Evolutionary conservation across 2,113 vertebrate species (phyloP), one percentile per base, ranked within the genome.

Genomic region (Etia nguti): DNA sequence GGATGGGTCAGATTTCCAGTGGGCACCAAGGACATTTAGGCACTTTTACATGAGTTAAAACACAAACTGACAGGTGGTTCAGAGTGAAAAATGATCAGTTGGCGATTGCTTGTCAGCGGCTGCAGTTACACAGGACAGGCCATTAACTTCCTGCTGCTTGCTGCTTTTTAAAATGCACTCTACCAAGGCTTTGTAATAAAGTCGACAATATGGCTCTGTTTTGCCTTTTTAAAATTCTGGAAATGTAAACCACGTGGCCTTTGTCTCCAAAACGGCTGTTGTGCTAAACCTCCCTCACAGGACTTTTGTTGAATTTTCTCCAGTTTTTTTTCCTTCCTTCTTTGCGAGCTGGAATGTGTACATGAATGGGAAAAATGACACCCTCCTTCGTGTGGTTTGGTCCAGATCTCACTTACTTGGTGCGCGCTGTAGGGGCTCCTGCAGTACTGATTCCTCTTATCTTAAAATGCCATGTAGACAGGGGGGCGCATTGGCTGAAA

Each of bases 1-100:
- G 50, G 46, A 93, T 86, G 65, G 81, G 62, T 90, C 86, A 80
- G 79, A 89, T 89, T 88, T 90, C 81, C 85, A 82, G 54, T 89
- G 70, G 85, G 85, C 13, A 77, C 68, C 91, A 92, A 90, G 89
- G 91, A 84, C 90, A 29, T 86, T 46, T 84, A 65, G 81, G 62
- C 56, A 43, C 62, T 82, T 90, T 56, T 20, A 54, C 83, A 84
- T 84, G 31, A 82, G 68, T 85, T 88, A 31, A 89, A 88, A 86
- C 43, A 24, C 52, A 79, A 91, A 80, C 20, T 81, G 60, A 29
- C 80, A 36, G 29, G 70, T 34, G 68, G 48, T 84, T 86, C 38
- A 8, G n/a, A 11, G 20, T 90, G 81, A 86, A 65, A 91, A 92
- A 93, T 82, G 18, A 84, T 56, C 57, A 36, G 59, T 26, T 26